A percentile compares a stretch with the other conserved stretches of the same genome.
Conservation (phyloP, 2,797 vertebrate genomes). For the Merluccius polli region DNA sequence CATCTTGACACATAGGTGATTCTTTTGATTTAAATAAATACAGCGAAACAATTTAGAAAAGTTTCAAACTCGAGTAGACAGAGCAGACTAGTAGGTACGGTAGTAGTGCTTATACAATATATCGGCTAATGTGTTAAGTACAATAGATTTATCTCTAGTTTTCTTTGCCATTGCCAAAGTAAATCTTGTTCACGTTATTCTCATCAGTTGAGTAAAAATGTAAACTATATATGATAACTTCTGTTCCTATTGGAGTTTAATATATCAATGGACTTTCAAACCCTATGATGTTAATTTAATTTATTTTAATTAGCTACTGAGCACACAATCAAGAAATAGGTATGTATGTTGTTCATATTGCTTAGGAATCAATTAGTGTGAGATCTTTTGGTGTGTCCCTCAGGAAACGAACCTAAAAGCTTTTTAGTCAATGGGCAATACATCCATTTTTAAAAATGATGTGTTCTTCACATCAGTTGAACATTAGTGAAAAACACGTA, state of each 20-base stretch:
- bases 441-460: too few species aligned
- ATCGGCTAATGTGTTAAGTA: too few species aligned
- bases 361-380: too few species aligned
- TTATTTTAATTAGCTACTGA: slow-evolving; percentile 17
- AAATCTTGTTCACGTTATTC: background rate
- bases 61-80: too few species aligned
- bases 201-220: background rate
- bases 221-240: background rate
- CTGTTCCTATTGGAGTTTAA: slow-evolving; percentile 49
- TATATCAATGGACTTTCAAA: slow-evolving; percentile 68
- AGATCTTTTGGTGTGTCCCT: background rate
- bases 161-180: background rate
- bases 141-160: too few species aligned
- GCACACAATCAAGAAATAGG: background rate
- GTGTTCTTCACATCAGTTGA: too few species aligned
- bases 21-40: too few species aligned
- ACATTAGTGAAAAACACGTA: background rate
- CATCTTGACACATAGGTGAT: too few species aligned
- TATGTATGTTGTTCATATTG: background rate
- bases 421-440: too few species aligned
- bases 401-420: background rate
- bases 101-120: too few species aligned
- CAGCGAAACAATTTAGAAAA: too few species aligned
- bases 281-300: slow-evolving; percentile 45
- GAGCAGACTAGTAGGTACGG: too few species aligned